phyloP scores from a whole-genome alignment of 2,888 invertebrate species.

The Ophioninae sp. region DNA sequence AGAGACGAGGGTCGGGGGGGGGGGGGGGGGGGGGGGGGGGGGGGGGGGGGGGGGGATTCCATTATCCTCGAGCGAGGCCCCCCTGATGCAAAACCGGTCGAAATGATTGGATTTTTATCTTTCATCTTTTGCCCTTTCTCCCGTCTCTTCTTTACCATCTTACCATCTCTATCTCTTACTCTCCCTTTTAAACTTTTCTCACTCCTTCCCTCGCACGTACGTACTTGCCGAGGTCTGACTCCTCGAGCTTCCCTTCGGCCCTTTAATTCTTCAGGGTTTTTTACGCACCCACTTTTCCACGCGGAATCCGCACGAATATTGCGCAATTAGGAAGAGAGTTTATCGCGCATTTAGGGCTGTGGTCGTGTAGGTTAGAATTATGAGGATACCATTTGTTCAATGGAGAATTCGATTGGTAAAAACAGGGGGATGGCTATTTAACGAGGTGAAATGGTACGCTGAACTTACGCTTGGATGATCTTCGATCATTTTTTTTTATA shows the following conservation, averaged over 20 bases:
- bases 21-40: slow-evolving; percentile 61
- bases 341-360: not conserved
- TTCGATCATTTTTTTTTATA: too few species aligned
- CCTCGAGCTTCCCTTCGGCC: slow-evolving; percentile 19
- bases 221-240: not conserved
- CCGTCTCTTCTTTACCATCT: slow-evolving; percentile 48
- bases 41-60: slow-evolving; percentile 71
- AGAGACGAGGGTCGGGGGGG: too few species aligned
- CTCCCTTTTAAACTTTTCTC: slow-evolving; percentile 1
- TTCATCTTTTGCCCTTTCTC: slow-evolving; percentile 64
- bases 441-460: not conserved
- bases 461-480: too few species aligned
- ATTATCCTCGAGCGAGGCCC: slow-evolving; percentile 73
- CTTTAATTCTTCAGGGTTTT: slow-evolving; percentile 33
- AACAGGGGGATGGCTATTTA: not conserved
- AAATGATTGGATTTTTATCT: slow-evolving; percentile 79
- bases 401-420: not conserved
- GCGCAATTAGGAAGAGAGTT: not conserved
- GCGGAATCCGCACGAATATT: slow-evolving; percentile 11
- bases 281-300: slow-evolving; percentile 26
- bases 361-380: not conserved
- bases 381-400: not conserved
- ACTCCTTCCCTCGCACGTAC: slow-evolving; percentile 8
- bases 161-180: slow-evolving; percentile 22
- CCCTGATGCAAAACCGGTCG: slow-evolving; percentile 77